Evolutionary conservation across 2,113 vertebrate genomes (phyloP), one percentile per base, ranked within the genome.

Genomic region (Neotoma lepida): DNA sequence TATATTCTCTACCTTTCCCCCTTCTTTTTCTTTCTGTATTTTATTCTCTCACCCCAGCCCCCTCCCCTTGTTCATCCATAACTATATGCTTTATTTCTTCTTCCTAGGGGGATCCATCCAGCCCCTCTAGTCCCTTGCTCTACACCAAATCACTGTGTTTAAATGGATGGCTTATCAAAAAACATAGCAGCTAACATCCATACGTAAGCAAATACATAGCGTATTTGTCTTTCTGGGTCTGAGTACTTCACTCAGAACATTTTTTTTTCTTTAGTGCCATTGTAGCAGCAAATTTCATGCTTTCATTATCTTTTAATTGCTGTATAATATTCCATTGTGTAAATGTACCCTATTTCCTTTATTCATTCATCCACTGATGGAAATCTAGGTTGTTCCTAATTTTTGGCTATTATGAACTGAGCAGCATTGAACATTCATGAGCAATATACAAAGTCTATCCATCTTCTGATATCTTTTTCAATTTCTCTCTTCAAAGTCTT

Each of bases 41-140:
- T 54, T 10, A 28, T 51, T 8, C 17, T 77, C 26, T 51, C 9
- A 13, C n/a, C 54, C 49, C 2, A n/a, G 8, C 2, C 2, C 33
- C 1, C 0, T 22, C 5, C 5, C 4, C 4, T 80, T 54, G 30
- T n/a, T 4, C 18, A 54, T n/a, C 18, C 4, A 12, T 35, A 22
- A 54, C 9, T 35, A 77, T 35, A 0, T 51, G 6, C 12, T 54
- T 5, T 78, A 54, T 49, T 51, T 51, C 28, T 44, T 78, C 17
- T 78, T 51, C 18, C 49, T n/a, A 54, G 18, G 4, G 18, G 22
- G 18, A 78, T 54, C 49, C 18, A 54, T 2, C 9, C 6, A 5
- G 18, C 4, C 76, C 17, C 33, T 80, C 18, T n/a, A 54, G 18
- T 5, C 9, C n/a, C 12, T 73, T 73, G 1, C n/a, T 73, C 20